phyloP scores from a whole-genome alignment of 2,797 vertebrate genomes.

The Poecilia wingei region DNA sequence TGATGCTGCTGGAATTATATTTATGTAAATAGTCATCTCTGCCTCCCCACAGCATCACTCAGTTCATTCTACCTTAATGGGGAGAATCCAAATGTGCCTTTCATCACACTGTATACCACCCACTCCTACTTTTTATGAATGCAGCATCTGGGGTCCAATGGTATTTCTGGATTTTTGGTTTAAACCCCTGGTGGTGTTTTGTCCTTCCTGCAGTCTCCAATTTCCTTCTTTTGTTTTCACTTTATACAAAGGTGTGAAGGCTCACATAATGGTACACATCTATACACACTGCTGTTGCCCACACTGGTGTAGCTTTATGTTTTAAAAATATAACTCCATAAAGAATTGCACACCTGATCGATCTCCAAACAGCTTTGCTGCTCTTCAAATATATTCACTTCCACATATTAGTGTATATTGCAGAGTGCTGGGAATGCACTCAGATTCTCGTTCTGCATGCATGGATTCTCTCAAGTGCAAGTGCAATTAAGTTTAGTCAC shows the following conservation, averaged over 20 bases:
- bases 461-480: neutral
- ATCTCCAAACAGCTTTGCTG: slow-evolving; percentile 4
- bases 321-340: neutral
- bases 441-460: neutral
- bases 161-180: slow-evolving; percentile 13
- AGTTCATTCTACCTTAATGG: slow-evolving; percentile 10
- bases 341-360: neutral
- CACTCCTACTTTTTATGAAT: slow-evolving; percentile 69
- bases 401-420: neutral
- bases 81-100: slow-evolving; percentile 32
- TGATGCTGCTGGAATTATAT: slow-evolving; percentile 19
- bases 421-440: neutral
- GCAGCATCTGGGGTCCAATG: slow-evolving; percentile 74
- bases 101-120: slow-evolving; percentile 31
- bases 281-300: neutral
- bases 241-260: slow-evolving; percentile 29
- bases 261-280: slow-evolving; percentile 4
- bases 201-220: slow-evolving; percentile 36
- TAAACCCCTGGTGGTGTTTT: slow-evolving; percentile 51
- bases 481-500: neutral
- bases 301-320: neutral
- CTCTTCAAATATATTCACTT: neutral
- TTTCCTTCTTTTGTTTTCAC: slow-evolving; percentile 20
- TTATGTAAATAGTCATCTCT: slow-evolving; percentile 66
- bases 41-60: slow-evolving; percentile 33